Evolutionary conservation across 2,113 vertebrate species (phyloP).

Genomic region (Lagenorhynchus albirostris): DNA sequence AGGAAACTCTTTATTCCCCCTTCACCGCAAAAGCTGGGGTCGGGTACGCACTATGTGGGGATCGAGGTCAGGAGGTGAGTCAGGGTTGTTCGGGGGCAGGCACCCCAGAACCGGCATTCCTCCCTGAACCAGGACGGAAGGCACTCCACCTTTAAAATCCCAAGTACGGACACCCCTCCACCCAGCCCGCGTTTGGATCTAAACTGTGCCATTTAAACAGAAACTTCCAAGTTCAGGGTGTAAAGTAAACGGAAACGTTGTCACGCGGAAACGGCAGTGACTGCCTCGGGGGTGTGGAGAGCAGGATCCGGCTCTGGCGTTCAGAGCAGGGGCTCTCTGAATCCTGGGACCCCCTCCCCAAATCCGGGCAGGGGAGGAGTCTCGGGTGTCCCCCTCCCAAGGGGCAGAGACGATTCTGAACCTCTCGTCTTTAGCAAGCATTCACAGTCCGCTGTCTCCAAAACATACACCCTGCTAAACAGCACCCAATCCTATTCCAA

Average conservation of each 20-base stretch:
- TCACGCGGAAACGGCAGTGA: constrained; percentile 43
- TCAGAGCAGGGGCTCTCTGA: constrained; percentile 18
- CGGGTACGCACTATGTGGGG: fast-evolving
- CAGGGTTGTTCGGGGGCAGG: background rate
- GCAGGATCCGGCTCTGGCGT: background rate
- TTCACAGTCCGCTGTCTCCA: constrained; percentile 37
- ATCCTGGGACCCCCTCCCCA: background rate
- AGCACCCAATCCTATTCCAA: constrained; percentile 34
- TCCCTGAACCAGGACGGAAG: constrained; percentile 67
- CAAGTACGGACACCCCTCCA: background rate
- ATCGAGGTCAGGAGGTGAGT: background rate
- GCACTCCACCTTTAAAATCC: constrained; percentile 65
- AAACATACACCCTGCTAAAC: constrained; percentile 74
- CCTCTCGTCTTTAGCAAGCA: constrained; percentile 59
- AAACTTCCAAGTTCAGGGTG: constrained; percentile 71
- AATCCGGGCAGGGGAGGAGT: constrained; percentile 33
- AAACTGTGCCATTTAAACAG: constrained; percentile 80
- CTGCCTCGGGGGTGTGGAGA: background rate
- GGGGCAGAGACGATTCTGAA: constrained; percentile 1
- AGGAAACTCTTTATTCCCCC: too few species aligned
- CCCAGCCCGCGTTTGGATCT: constrained; percentile 43
- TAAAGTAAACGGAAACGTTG: background rate
- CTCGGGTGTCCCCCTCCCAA: background rate
- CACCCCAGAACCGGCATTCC: background rate
- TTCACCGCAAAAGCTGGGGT: background rate